Conservation (phyloP, 2,888 invertebrate species). For the Branchinecta sandiegonensis region DNA sequence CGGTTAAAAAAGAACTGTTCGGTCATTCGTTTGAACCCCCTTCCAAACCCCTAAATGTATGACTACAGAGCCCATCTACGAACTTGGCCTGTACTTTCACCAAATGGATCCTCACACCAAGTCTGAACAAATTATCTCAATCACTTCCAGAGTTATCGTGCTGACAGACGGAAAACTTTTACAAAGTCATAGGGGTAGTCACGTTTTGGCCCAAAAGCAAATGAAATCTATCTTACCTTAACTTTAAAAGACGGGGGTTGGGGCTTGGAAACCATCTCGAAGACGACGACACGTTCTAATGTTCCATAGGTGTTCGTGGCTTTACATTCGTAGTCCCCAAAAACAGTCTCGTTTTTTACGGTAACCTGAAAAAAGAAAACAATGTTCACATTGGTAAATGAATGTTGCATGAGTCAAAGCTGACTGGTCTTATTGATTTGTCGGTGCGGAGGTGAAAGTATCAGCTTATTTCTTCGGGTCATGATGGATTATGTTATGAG, state of each 20-base stretch:
- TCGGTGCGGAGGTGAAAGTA: background rate
- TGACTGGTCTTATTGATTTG: background rate
- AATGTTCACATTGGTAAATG: background rate
- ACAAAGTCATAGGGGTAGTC: background rate
- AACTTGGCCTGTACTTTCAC: background rate
- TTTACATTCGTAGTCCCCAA: slow-evolving; percentile 42
- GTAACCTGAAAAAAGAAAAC: slow-evolving; percentile 26
- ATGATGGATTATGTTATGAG: too few species aligned
- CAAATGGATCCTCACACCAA: background rate
- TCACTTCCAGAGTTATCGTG: background rate
- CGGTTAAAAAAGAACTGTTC: too few species aligned
- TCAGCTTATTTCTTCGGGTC: background rate
- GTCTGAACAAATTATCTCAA: background rate
- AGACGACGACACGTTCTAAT: slow-evolving; percentile 38
- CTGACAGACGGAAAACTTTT: background rate
- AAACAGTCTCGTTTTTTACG: slow-evolving; percentile 29
- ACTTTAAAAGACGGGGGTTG: slow-evolving; percentile 35
- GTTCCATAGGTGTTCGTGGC: slow-evolving; percentile 41
- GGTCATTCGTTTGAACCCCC: too few species aligned
- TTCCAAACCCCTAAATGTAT: too few species aligned
- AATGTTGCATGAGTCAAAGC: background rate
- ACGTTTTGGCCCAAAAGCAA: background rate
- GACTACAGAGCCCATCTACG: too few species aligned
- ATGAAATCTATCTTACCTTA: slow-evolving; percentile 18
- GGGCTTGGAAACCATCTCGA: slow-evolving; percentile 43